Percentiles rank a stretch among this genome's conserved stretches.
Evolutionary conservation across 2,888 invertebrate genomes (phyloP).

Genomic region (Cerastoderma edule): DNA sequence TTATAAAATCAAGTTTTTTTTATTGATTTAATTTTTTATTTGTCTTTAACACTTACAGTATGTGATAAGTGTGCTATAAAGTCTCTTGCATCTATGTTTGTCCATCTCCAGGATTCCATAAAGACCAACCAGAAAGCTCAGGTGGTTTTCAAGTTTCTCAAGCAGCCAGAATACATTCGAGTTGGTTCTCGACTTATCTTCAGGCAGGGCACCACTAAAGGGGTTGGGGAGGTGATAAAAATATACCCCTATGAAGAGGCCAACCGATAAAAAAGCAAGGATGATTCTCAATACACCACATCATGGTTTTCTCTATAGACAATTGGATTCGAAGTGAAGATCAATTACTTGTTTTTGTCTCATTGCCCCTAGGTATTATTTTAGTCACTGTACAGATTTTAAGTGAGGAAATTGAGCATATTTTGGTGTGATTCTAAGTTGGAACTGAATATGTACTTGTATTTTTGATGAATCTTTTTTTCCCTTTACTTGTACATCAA

Average conservation of each 20-base stretch:
- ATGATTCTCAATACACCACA: background rate
- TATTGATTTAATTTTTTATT: too few species aligned
- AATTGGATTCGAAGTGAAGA: too few species aligned
- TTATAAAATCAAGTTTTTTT: too few species aligned
- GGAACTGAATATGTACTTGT: background rate
- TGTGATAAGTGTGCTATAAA: too few species aligned
- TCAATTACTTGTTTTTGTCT: too few species aligned
- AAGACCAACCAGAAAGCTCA: slow-evolving; percentile 94
- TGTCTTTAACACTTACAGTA: too few species aligned
- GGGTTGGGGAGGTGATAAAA: slow-evolving; percentile 90
- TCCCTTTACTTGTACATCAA: too few species aligned
- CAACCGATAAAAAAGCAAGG: background rate
- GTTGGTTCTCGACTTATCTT: slow-evolving; percentile 92
- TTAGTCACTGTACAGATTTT: background rate
- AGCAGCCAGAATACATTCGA: slow-evolving; percentile 94
- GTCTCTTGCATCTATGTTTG: too few species aligned
- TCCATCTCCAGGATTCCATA: slow-evolving; percentile 70
- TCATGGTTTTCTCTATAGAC: background rate
- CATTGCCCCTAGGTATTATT: too few species aligned
- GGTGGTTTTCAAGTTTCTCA: slow-evolving; percentile 94
- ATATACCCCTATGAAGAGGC: slow-evolving; percentile 64
- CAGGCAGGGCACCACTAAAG: slow-evolving; percentile 93
- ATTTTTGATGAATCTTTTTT: too few species aligned
- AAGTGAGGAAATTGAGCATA: background rate
- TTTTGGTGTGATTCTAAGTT: background rate